phyloP scores from a whole-genome alignment of 2,888 invertebrate species.

The Ormyrus nitidulus region DNA sequence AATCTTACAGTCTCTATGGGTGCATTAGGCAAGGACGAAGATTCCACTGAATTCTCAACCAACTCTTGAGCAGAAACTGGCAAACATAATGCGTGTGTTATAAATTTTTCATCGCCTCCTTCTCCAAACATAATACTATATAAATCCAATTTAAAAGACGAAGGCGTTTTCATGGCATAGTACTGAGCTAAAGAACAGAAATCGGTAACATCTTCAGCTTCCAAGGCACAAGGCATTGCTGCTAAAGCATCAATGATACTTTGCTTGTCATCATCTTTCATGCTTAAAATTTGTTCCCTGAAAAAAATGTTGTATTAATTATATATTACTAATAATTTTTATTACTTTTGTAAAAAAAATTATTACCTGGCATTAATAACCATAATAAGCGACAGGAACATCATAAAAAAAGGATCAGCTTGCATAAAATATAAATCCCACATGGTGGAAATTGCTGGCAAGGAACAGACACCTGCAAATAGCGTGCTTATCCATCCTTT shows the following conservation, averaged over 20 bases:
- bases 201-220: slow-evolving; percentile 96
- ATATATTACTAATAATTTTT: background rate
- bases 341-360: background rate
- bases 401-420: slow-evolving; percentile 96
- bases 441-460: slow-evolving; percentile 92
- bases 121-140: slow-evolving; percentile 75
- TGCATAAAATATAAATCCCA: slow-evolving; percentile 99
- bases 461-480: slow-evolving; percentile 90
- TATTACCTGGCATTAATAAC: slow-evolving; percentile 91
- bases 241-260: slow-evolving; percentile 82
- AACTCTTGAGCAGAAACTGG: slow-evolving; percentile 97
- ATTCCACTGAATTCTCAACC: slow-evolving; percentile 86
- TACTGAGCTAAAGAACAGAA: slow-evolving; percentile 98
- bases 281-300: slow-evolving; percentile 87
- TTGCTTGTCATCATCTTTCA: slow-evolving; percentile 84
- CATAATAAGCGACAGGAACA: slow-evolving; percentile 96
- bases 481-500: slow-evolving; percentile 92
- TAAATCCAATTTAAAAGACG: slow-evolving; percentile 92
- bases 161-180: slow-evolving; percentile 94
- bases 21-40: slow-evolving; percentile 79
- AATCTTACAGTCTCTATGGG: slow-evolving; percentile 82
- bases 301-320: slow-evolving; percentile 47
- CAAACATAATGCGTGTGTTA: slow-evolving; percentile 93
- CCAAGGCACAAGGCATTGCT: slow-evolving; percentile 90
- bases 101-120: slow-evolving; percentile 80